Evolutionary conservation across 2,888 invertebrate species (phyloP).

Genomic region (Dichetophora obliterata): DNA sequence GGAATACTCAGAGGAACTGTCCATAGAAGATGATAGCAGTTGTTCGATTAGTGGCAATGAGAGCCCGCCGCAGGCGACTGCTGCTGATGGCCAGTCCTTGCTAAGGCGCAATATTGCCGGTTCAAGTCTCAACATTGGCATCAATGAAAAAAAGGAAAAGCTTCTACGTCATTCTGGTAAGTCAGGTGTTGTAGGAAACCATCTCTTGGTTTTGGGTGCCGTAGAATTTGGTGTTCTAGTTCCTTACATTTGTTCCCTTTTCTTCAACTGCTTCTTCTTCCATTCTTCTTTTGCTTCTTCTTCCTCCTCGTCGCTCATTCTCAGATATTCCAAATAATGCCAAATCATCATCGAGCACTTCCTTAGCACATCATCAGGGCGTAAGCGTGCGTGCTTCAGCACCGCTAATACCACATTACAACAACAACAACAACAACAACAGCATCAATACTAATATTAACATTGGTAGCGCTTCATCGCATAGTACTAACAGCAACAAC

Average conservation of each 20-base stretch:
- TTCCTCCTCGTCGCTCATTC: background rate
- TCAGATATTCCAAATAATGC: slow-evolving; percentile 56
- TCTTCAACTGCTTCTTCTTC: background rate
- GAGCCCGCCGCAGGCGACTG: slow-evolving; percentile 59
- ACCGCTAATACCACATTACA: slow-evolving; percentile 49
- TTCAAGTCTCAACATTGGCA: slow-evolving; percentile 46
- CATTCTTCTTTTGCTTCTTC: background rate
- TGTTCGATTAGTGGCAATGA: slow-evolving; percentile 73
- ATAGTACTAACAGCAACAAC: background rate
- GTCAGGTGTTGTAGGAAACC: background rate
- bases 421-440: slow-evolving; percentile 1
- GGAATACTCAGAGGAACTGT: slow-evolving; percentile 66
- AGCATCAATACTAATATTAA: slow-evolving; percentile 6
- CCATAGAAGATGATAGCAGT: slow-evolving; percentile 73
- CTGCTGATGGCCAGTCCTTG: slow-evolving; percentile 54
- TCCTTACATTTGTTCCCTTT: background rate
- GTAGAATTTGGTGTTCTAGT: slow-evolving; percentile 47
- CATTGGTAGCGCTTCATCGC: background rate
- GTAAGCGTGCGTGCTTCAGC: slow-evolving; percentile 53
- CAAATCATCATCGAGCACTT: slow-evolving; percentile 48
- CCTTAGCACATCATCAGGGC: slow-evolving; percentile 35
- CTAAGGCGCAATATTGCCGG: slow-evolving; percentile 52
- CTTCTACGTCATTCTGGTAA: slow-evolving; percentile 4
- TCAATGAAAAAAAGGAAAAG: background rate
- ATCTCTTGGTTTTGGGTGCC: background rate